Evolutionary conservation across 2,888 invertebrate genomes (phyloP), one percentile per base, ranked within the genome.

Genomic region (Argyresthia goedartella): DNA sequence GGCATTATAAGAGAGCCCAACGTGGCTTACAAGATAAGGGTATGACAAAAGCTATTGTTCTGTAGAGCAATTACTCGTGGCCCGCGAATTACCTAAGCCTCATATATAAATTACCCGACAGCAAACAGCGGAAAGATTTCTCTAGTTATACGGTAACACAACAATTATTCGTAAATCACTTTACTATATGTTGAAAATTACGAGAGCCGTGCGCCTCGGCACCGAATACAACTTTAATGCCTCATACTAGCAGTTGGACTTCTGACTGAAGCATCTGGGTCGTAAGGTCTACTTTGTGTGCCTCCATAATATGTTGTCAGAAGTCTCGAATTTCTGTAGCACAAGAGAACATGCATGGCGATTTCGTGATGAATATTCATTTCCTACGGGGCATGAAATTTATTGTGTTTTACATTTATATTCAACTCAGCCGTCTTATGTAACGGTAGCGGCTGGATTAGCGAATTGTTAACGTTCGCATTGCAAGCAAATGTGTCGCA

Each of bases 121-220:
- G 85, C 86, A 82, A 81, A 81, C 82, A 84, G 84, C 86, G 85
- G 84, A 86, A 86, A 86, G 85, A 86, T 86, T 85, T 85, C 85
- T 81, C 84, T 85, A 84, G 82, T 82, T 84, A 84, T 85, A 86
- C 81, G 75, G 81, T 81, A 85, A 80, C 82, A 85, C 78, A 86
- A 86, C 86, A 86, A 86, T 86, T 85, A 86, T 86, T 84, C 86
- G 86, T 86, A 86, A 86, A 86, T 86, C 86, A 86, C 86, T 86
- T 86, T 86, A 85, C 82, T 86, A 86, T 86, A 86, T 85, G 86
- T 84, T 85, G 84, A 84, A 86, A 86, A 84, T 86, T 86, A 86
- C 86, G 82, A 82, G 80, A 79, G 69, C 67, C 67, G 71, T 65
- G 62, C 62, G 69, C 60, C 60, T 71, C 65, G 68, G 72, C 71